These are phyloP conservation scores for Aegithalos caudatus DNA, from an alignment of 2,113 vertebrate species.

Conservation along the genomic window DNA sequence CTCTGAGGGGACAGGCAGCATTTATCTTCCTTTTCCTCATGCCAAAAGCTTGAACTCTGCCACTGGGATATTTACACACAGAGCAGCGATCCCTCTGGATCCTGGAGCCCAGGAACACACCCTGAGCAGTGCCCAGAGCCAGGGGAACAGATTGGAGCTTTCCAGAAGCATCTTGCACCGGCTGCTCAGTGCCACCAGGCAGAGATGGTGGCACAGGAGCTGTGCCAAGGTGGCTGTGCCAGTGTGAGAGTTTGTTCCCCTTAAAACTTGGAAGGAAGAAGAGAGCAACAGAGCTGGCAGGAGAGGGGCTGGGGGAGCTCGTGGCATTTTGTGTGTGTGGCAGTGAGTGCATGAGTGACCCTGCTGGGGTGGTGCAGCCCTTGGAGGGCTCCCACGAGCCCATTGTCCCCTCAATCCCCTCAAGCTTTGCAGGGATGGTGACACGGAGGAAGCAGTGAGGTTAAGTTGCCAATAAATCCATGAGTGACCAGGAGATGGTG, in stretches of 20 bases:
- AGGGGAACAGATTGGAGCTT: background rate
- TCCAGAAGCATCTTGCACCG: background rate
- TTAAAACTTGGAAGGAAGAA: background rate
- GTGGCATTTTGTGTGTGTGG: rapidly evolving
- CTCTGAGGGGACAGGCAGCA: constrained; percentile 39
- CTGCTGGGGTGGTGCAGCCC: background rate
- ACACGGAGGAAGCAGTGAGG: background rate
- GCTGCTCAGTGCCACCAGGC: background rate
- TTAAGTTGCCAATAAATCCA: constrained; percentile 18
- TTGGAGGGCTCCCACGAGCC: rapidly evolving
- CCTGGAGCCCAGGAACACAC: rapidly evolving
- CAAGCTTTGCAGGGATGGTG: background rate
- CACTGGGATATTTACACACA: background rate
- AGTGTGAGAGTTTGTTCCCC: background rate
- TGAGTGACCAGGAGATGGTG: constrained; percentile 77
- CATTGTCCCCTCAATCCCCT: background rate
- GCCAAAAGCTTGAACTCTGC: constrained; percentile 23
- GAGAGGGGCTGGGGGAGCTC: background rate
- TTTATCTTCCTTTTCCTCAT: constrained; percentile 57
- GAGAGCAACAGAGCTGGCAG: background rate
- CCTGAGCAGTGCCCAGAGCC: background rate
- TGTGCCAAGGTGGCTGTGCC: background rate
- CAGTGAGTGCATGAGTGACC: rapidly evolving
- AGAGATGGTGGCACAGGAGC: rapidly evolving
- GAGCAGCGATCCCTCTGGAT: background rate